A percentile compares a stretch with the other conserved stretches of the same genome.
Evolutionary conservation across 2,113 vertebrate species (phyloP).

Genomic region (Melanocharis versteri): DNA sequence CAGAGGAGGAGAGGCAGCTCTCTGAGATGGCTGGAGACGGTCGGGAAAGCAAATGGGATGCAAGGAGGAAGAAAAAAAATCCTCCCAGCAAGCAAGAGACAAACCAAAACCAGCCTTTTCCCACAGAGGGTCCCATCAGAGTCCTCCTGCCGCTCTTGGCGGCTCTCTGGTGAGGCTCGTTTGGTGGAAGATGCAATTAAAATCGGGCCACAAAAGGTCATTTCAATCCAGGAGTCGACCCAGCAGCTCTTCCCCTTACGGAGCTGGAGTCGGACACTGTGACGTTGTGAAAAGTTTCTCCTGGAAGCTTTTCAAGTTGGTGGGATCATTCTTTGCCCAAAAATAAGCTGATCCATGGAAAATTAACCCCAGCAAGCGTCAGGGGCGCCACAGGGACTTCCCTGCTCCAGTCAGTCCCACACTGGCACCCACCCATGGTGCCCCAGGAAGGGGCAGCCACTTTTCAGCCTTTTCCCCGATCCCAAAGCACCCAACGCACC

Average conservation of each 20-base stretch:
- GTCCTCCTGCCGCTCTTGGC: not conserved
- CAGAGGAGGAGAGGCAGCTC: not conserved
- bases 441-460: not conserved
- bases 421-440: fast-evolving
- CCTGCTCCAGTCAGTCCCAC: not conserved
- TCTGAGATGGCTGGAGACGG: not conserved
- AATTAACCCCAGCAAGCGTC: fast-evolving
- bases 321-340: not conserved
- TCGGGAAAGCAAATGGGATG: not conserved
- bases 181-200: not conserved
- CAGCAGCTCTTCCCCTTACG: not conserved
- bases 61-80: not conserved
- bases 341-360: not conserved
- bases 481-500: not conserved
- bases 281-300: not conserved
- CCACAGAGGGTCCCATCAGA: not conserved
- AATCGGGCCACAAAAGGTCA: not conserved
- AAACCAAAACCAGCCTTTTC: not conserved
- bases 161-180: not conserved
- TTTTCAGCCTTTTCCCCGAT: not conserved
- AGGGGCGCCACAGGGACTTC: not conserved
- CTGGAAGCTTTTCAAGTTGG: not conserved
- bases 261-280: fast-evolving
- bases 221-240: fast-evolving
- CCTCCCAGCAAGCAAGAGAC: not conserved